These are phyloP conservation scores for Entomyzon cyanotis DNA, from an alignment of 2,113 vertebrate genomes.

Conservation along the genomic window DNA sequence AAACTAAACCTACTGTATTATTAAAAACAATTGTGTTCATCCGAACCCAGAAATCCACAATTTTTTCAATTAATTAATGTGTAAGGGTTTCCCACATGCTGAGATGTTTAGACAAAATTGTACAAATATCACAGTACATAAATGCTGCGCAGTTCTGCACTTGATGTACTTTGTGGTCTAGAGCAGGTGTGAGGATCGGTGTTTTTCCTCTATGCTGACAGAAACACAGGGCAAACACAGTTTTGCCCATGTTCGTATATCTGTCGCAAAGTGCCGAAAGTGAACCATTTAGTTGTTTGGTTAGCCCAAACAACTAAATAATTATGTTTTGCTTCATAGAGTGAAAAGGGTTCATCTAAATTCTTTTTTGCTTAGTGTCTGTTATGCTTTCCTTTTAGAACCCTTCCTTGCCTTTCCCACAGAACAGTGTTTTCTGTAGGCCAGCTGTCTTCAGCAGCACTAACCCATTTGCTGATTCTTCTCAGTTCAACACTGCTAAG, in stretches of 20 bases:
- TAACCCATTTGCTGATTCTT: constrained; percentile 84
- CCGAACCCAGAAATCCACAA: background rate
- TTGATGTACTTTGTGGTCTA: background rate
- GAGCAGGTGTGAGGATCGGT: background rate
- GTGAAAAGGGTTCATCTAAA: background rate
- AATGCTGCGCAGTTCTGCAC: background rate
- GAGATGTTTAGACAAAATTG: background rate
- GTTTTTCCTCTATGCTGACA: background rate
- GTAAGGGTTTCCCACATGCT: background rate
- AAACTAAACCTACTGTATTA: background rate
- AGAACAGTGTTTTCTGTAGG: constrained; percentile 78
- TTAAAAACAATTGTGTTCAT: background rate
- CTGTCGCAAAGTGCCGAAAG: background rate
- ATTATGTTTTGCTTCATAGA: background rate
- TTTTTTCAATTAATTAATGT: background rate
- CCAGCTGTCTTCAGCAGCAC: constrained; percentile 77
- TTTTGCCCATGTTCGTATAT: background rate
- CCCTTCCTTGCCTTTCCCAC: constrained; percentile 78
- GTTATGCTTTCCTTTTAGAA: constrained; percentile 85
- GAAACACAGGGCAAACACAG: background rate
- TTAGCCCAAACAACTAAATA: background rate
- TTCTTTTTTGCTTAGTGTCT: constrained; percentile 41
- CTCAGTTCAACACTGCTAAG: constrained; percentile 77
- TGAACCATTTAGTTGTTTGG: background rate
- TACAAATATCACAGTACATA: background rate